Base-by-base conservation (phyloP, 2,888 invertebrate species). In the Mactromeris polynyma region DNA sequence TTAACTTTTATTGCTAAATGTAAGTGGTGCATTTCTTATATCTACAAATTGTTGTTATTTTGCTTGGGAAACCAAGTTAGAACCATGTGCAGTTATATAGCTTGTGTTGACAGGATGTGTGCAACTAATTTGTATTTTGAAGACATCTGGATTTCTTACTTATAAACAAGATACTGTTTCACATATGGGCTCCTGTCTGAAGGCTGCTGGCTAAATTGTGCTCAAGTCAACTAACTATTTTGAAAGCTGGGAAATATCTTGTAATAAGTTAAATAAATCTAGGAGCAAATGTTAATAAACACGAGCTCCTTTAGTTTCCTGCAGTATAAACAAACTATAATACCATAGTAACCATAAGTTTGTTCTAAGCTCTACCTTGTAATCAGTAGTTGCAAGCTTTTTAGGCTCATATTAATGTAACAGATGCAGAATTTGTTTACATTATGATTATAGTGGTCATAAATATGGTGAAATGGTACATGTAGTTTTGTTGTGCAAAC, bases 191-290 rank as follows among this genome's bases (percentile, higher is more conserved):
- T 26, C 58, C 7, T 7, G 58, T 26, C 58, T 58, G 26, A 0
- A 7, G n/a, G 26, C 58, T 26, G 58, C 21, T 64, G 58, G 26
- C 26, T 1, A 1, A 9, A 1, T 11, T n/a, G 9, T 26, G 58
- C 21, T 64, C 58, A 64, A n/a, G 26, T 64, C 26, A 26, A 64
- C 58, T 26, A 64, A 64, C 58, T 64, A 26, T 64, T n/a, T 26
- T 64, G n/a, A 26, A 64, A 64, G 58, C 58, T 64, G 58, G 58
- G 26, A 64, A 64, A 64, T 64, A 64, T 64, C 58, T n/a, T 64
- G 26, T 64, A 64, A 64, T 64, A 64, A 64, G 58, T 64, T 64
- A 64, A 64, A 64, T 64, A 64, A 64, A 64, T 64, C 26, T 64
- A 7, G 58, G 58, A 64, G 26, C 58, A 64, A 64, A 64, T 64